A percentile compares a stretch with the other conserved stretches of the same genome.
Evolutionary conservation across 2,113 vertebrate genomes (phyloP).

Genomic region (Megalops atlanticus): DNA sequence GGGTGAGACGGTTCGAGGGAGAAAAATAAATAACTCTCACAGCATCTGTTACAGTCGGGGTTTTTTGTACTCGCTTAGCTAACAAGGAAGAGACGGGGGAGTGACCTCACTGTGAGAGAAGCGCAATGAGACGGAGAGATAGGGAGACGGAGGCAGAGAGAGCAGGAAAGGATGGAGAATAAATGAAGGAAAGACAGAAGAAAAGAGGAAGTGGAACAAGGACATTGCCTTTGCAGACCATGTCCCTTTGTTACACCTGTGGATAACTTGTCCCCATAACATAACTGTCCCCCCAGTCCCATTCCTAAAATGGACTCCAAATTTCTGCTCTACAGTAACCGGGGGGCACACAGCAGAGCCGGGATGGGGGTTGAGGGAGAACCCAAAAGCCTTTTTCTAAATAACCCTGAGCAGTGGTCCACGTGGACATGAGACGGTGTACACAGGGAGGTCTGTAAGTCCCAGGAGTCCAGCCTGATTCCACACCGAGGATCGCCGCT

Average conservation of each 20-base stretch:
- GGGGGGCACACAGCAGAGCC: not conserved
- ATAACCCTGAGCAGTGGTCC: constrained; percentile 31
- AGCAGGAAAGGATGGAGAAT: not conserved
- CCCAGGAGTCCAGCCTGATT: constrained; percentile 36
- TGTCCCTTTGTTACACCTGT: no score
- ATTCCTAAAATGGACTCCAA: no score
- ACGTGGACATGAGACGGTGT: constrained; percentile 14
- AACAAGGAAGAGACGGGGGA: not conserved
- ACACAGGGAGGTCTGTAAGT: constrained; percentile 20
- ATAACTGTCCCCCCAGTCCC: no score
- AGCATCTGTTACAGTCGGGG: not conserved
- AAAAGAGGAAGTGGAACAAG: not conserved
- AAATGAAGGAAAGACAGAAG: not conserved
- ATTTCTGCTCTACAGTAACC: not conserved
- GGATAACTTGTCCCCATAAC: no score
- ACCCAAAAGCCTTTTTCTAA: not conserved
- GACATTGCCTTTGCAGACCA: no score
- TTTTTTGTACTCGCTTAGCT: not conserved
- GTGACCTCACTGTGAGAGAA: no score
- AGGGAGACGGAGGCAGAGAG: not conserved
- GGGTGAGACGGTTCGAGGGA: not conserved
- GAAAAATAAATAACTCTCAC: not conserved
- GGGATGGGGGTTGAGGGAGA: constrained; percentile 5
- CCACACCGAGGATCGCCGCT: constrained; percentile 35
- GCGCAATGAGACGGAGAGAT: not conserved